phyloP scores from a whole-genome alignment of 2,113 vertebrate genomes.

The Geococcyx californianus region DNA sequence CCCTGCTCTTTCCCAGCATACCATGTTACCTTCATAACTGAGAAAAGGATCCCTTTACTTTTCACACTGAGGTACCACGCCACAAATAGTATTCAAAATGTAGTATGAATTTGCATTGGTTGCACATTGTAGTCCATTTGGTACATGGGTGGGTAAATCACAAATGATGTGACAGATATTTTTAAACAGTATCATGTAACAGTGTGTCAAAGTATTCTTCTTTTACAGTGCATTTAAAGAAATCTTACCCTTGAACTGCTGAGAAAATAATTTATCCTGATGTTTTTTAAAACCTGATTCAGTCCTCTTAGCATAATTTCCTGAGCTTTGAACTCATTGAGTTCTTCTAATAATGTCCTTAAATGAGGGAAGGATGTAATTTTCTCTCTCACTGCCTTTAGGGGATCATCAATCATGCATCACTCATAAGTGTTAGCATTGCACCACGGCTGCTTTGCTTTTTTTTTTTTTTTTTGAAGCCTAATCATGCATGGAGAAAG shows the following conservation, averaged over 20 bases:
- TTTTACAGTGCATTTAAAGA: neutral
- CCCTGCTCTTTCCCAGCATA: neutral
- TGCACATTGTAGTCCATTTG: neutral
- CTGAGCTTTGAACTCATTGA: slow-evolving; percentile 63
- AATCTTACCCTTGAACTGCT: slow-evolving; percentile 6
- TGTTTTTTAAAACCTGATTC: slow-evolving; percentile 31
- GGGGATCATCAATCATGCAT: slow-evolving; percentile 60
- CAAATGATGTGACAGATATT: neutral
- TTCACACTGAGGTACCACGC: neutral
- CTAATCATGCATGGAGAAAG: slow-evolving; percentile 33
- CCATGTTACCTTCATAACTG: neutral
- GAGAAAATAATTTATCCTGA: slow-evolving; percentile 47
- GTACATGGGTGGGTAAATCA: neutral
- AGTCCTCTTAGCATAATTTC: slow-evolving; percentile 60
- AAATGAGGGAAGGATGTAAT: slow-evolving; percentile 62
- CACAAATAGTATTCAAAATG: neutral
- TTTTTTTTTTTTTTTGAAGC: neutral
- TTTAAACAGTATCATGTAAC: neutral
- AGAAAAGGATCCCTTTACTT: neutral
- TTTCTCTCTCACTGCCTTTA: slow-evolving; percentile 57
- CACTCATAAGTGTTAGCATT: slow-evolving; percentile 40
- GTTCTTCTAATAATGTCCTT: slow-evolving; percentile 61
- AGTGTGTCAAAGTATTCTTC: neutral
- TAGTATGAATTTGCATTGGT: neutral
- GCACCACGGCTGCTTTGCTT: neutral